Base-by-base conservation (phyloP, 2,888 invertebrate species). In the Ochlodes sylvanus region DNA sequence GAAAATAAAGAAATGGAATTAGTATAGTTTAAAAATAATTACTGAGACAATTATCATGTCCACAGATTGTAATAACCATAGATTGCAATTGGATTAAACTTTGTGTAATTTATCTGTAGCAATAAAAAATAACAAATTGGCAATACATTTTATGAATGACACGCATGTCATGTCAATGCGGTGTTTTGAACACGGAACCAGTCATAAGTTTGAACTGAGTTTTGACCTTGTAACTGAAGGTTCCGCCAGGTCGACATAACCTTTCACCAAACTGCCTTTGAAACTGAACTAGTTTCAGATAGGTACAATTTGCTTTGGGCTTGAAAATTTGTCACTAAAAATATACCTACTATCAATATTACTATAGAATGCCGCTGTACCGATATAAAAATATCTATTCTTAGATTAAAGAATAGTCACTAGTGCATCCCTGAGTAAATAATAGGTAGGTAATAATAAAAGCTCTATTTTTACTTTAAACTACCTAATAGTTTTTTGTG, bases 241-340 rank as follows among this genome's bases (percentile, higher is more conserved):
- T 71, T 67, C 50, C 64, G 66, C 14, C 56, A 58, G 65, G 58
- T 73, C 68, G 42, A 60, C 56, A 63, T 56, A 50, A 68, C 76
- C 76, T 75, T 76, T 76, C 75, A 76, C 74, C 71, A 60, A 73
- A 58, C 60, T 47, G n/a, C 17, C 19, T 69, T 69, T 61, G 58
- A 58, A 7, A 58, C 21, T 3, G 41, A 41, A 42, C 7, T 42
- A 3, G 19, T 21, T 6, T 44, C 44, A 44, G 44, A 44, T 66
- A 47, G 52, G 60, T 67, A 63, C 21, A 14, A 47, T 21, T 65
- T 12, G 41, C 19, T 32, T 34, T 52, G 15, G 15, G 10, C 47
- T 61, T 14, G 44, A 32, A 55, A 27, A 57, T 27, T 58, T 21
- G 10, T 52, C 10, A 44, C n/a, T 44, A 44, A 44, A 34, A 44